Evolutionary conservation across 1,140 invertebrate genomes (phyloP), one percentile per base, ranked within the genome.

Genomic region (Idris sp.): DNA sequence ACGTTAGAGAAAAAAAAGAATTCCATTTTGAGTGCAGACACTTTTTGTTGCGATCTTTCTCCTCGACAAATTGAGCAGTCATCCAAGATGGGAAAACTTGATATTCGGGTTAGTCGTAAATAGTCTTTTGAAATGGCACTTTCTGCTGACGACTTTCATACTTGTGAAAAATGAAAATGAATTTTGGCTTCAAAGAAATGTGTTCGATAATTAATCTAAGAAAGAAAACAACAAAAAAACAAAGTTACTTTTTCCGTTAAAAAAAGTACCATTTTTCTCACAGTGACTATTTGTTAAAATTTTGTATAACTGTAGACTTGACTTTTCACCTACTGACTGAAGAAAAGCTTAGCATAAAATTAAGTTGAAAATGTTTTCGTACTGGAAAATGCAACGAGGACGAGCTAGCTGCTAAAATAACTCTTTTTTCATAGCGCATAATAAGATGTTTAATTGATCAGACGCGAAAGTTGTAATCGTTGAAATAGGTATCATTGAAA

Each of bases 401-500:
- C 19, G 33, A 48, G 48, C 48, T 40, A 48, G 19, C 15, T 0
- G 18, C 14, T 28, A 30, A 48, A 54, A 31, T 31, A 31, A 56
- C 4, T 49, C 28, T 35, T 26, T 36, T 14, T n/a, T 28, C 48
- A 28, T 46, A 16, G 38, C n/a, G n/a, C 46, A 33, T 61, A 72
- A 56, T 64, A 19, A 51, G 41, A 41, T 11, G 30, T 49, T 64
- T 75, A 62, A 69, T 58, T 64, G 54, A 44, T 58, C 44, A 4
- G 33, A 41, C 40, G 73, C 65, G 59, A 75, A 75, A 75, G 64
- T 75, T 69, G 48, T 5, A 46, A 33, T 44, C 35, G 18, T 28
- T 15, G 30, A 68, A n/a, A 58, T 64, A 28, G 33, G 53, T 49
- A 59, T 53, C 56, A 61, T 73, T 68, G 51, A 74, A 74, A 67